A percentile compares a stretch with the other conserved stretches of the same genome.
Conservation (phyloP, 1,140 invertebrate species). For the Lasaia peninsularis region DNA sequence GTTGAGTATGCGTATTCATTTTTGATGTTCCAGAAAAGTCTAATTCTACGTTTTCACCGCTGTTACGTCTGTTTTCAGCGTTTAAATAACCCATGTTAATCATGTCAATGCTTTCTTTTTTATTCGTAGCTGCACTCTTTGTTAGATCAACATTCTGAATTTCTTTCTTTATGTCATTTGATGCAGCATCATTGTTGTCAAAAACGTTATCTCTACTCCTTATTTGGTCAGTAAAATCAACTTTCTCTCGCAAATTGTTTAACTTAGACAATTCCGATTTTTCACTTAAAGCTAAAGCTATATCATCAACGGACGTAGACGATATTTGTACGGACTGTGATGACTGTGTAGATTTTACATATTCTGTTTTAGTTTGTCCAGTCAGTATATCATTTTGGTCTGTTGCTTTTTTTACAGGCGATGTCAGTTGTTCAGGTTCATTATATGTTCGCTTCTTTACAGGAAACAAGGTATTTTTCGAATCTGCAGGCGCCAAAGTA, state of each 20-base stretch:
- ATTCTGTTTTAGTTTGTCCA: constrained; percentile 37
- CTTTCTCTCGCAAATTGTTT: constrained; percentile 46
- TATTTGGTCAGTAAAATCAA: constrained; percentile 34
- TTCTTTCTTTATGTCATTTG: constrained; percentile 34
- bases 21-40: constrained; percentile 34
- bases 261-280: constrained; percentile 56
- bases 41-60: constrained; percentile 2
- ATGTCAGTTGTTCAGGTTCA: constrained; percentile 57
- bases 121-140: constrained; percentile 40
- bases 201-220: constrained; percentile 35
- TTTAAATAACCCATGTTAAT: constrained; percentile 72
- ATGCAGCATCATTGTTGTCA: constrained; percentile 34
- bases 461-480: constrained; percentile 59
- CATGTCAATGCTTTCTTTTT: constrained; percentile 68
- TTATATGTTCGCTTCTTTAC: constrained; percentile 80
- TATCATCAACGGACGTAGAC: constrained; percentile 52
- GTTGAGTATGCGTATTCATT: constrained; percentile 32
- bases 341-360: constrained; percentile 34
- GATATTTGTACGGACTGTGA: constrained; percentile 33
- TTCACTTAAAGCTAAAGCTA: constrained; percentile 56
- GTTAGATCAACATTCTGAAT: constrained; percentile 31
- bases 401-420: constrained; percentile 32
- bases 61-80: constrained; percentile 34
- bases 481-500: constrained; percentile 34
- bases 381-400: constrained; percentile 35